Evolutionary conservation across 2,888 invertebrate genomes (phyloP).

Genomic region (Archips crataeganus): DNA sequence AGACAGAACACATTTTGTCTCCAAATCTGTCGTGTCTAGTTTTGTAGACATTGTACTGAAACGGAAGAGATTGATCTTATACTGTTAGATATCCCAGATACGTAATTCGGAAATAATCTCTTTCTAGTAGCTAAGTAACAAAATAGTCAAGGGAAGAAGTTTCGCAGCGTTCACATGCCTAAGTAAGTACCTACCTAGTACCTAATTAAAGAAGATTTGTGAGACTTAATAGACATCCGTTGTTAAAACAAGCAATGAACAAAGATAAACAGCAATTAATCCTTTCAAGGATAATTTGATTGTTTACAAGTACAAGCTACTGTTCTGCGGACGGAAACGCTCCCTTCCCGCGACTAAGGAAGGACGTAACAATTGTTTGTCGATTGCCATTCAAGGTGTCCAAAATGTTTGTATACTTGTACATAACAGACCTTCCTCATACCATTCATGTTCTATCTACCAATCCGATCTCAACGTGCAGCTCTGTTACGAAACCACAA

Average conservation of each 20-base stretch:
- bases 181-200: neutral
- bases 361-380: slow-evolving; percentile 50
- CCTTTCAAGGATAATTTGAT: slow-evolving; percentile 40
- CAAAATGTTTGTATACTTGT: slow-evolving; percentile 57
- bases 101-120: slow-evolving; percentile 17
- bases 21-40: slow-evolving; percentile 24
- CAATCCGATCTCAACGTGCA: slow-evolving; percentile 59
- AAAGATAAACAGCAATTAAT: slow-evolving; percentile 42
- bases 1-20: slow-evolving; percentile 17
- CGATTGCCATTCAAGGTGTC: slow-evolving; percentile 54
- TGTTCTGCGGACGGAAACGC: slow-evolving; percentile 55
- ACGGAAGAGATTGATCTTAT: slow-evolving; percentile 37
- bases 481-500: slow-evolving; percentile 55
- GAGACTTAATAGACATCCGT: slow-evolving; percentile 17
- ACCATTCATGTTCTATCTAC: slow-evolving; percentile 39
- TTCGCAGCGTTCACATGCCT: neutral
- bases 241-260: slow-evolving; percentile 26
- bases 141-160: slow-evolving; percentile 15
- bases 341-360: slow-evolving; percentile 57
- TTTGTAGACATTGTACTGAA: slow-evolving; percentile 19
- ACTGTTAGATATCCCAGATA: slow-evolving; percentile 22
- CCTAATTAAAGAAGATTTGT: slow-evolving; percentile 3
- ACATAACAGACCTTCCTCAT: slow-evolving; percentile 44
- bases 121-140: slow-evolving; percentile 22
- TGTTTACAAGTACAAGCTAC: slow-evolving; percentile 34